Evolutionary conservation across 2,113 vertebrate genomes (phyloP).

Genomic region (Rhea pennata): DNA sequence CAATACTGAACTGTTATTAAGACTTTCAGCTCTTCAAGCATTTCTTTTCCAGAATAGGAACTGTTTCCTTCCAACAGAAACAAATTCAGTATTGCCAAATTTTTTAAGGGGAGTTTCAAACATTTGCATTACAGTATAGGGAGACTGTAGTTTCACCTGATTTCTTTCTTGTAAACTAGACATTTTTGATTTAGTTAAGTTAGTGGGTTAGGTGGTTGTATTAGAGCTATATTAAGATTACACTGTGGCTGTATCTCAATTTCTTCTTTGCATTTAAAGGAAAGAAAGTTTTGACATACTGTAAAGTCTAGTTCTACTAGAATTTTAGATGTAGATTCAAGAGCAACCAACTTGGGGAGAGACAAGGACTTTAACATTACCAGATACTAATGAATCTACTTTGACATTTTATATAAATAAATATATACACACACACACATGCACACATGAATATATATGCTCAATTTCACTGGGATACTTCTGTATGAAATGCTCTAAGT

Average conservation of each 20-base stretch:
- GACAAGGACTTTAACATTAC: neutral
- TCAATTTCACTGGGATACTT: neutral
- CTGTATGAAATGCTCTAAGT: neutral
- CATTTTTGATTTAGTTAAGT: neutral
- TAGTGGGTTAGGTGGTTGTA: neutral
- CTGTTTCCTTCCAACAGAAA: neutral
- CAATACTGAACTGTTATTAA: neutral
- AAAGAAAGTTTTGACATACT: neutral
- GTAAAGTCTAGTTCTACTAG: neutral
- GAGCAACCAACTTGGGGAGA: neutral
- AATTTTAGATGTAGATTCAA: neutral
- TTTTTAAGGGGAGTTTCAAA: neutral
- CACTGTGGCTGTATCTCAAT: neutral
- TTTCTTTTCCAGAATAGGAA: neutral
- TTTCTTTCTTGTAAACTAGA: neutral
- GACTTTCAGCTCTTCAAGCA: neutral
- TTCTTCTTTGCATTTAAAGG: neutral
- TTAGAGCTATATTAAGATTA: constrained; percentile 8
- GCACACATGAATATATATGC: too few relatives aligned
- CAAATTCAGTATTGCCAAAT: neutral
- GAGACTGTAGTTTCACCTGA: neutral
- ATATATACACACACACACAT: too few relatives aligned
- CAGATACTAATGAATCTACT: neutral
- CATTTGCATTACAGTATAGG: neutral
- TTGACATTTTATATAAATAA: neutral